Conservation (phyloP, 2,797 vertebrate genomes). For the Parambassis ranga region DNA sequence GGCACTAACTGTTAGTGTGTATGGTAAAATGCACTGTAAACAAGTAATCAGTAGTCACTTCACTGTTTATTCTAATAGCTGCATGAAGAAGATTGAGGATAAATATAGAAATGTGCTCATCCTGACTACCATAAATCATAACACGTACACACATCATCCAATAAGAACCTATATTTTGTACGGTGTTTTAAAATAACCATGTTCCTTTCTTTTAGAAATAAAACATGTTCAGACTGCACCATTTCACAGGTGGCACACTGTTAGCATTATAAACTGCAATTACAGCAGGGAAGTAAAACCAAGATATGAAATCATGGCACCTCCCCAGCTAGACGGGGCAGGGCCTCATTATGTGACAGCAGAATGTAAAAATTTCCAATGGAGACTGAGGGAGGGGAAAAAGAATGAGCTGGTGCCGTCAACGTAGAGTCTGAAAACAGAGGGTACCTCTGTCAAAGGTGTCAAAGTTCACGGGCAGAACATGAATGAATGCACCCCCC, state of each 20-base stretch:
- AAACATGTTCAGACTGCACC: background rate
- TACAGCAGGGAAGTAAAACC: constrained; percentile 19
- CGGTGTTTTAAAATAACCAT: too few species aligned
- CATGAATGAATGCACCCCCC: constrained; percentile 73
- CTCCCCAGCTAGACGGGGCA: constrained; percentile 46
- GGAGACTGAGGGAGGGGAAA: constrained; percentile 46
- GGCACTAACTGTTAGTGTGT: background rate
- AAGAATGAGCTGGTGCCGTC: constrained; percentile 72
- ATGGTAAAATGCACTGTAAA: background rate
- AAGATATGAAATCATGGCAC: constrained; percentile 23
- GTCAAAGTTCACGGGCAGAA: constrained; percentile 78
- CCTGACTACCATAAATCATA: background rate
- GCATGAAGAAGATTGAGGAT: too few species aligned
- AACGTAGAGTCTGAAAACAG: constrained; percentile 68
- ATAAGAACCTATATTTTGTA: too few species aligned
- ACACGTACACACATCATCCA: too few species aligned
- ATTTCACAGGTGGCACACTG: constrained; percentile 29
- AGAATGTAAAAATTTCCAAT: constrained; percentile 63
- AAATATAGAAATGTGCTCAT: background rate
- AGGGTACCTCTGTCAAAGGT: constrained; percentile 78
- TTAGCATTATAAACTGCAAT: constrained; percentile 20
- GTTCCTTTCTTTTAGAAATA: constrained; percentile 1
- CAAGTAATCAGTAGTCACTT: too few species aligned
- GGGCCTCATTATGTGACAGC: constrained; percentile 63
- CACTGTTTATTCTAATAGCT: too few species aligned